Evolutionary conservation across 2,113 vertebrate species (phyloP).

Genomic region (Colossoma macropomum): DNA sequence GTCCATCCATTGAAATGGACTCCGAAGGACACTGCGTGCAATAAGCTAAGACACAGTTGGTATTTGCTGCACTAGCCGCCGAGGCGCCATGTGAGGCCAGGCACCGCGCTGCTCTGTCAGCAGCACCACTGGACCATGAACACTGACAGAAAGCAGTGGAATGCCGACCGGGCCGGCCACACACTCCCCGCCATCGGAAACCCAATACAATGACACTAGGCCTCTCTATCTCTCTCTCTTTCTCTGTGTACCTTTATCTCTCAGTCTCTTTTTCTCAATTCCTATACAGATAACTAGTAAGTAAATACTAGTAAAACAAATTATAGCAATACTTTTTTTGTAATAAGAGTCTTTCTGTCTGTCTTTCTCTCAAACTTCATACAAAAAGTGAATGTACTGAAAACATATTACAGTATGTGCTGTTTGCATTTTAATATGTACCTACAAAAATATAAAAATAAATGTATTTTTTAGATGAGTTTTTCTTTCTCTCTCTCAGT

Average conservation of each 20-base stretch:
- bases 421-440: no score
- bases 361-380: no score
- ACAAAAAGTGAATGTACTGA: no score
- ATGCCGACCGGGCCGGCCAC: constrained; percentile 14
- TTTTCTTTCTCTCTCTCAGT: no score
- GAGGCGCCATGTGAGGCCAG: constrained; percentile 35
- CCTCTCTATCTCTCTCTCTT: constrained; percentile 3
- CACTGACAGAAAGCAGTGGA: constrained; percentile 40
- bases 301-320: no score
- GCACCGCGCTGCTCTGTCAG: constrained; percentile 37
- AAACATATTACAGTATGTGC: no score
- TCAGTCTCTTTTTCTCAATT: background rate
- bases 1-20: constrained; percentile 26
- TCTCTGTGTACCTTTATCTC: background rate
- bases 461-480: no score
- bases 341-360: no score
- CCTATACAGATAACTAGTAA: no score
- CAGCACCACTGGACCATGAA: constrained; percentile 44
- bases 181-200: constrained; percentile 13
- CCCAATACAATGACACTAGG: constrained; percentile 36
- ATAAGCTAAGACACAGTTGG: constrained; percentile 42
- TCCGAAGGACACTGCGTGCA: constrained; percentile 5
- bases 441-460: no score
- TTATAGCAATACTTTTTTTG: no score
- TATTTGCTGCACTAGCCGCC: constrained; percentile 36